Conservation (phyloP, 2,113 vertebrate genomes). For the Tringa solitaria region DNA sequence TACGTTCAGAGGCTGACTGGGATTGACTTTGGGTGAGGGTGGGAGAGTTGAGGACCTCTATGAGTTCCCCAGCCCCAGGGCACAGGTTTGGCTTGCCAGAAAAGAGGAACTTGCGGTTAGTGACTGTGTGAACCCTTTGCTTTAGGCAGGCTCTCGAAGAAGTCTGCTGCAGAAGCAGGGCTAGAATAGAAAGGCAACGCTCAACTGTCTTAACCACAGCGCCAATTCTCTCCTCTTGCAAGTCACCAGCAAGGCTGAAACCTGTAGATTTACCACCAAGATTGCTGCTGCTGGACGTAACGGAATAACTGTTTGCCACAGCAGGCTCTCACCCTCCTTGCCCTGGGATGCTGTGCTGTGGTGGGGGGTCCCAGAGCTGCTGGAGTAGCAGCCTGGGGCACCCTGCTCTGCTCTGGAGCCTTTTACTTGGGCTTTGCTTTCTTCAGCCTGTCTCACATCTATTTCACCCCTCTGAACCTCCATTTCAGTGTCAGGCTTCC, state of each 20-base stretch:
- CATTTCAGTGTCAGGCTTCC: background rate
- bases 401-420: background rate
- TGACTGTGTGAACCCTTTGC: background rate
- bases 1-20: background rate
- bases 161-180: background rate
- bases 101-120: background rate
- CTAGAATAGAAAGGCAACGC: background rate
- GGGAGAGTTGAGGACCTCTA: background rate
- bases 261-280: background rate
- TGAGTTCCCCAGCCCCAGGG: background rate
- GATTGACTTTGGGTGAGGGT: background rate
- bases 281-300: background rate
- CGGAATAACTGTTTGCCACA: background rate
- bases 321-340: background rate
- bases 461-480: fast-evolving
- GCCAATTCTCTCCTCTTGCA: background rate
- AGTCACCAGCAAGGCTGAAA: fast-evolving
- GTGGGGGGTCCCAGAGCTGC: background rate
- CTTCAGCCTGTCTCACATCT: background rate
- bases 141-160: background rate
- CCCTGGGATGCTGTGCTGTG: fast-evolving
- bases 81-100: fast-evolving
- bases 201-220: slow-evolving; percentile 53
- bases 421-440: background rate
- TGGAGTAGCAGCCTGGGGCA: background rate